Base-by-base conservation (phyloP, 2,888 invertebrate species). In the Kuschelorhynchus macadamiae region DNA sequence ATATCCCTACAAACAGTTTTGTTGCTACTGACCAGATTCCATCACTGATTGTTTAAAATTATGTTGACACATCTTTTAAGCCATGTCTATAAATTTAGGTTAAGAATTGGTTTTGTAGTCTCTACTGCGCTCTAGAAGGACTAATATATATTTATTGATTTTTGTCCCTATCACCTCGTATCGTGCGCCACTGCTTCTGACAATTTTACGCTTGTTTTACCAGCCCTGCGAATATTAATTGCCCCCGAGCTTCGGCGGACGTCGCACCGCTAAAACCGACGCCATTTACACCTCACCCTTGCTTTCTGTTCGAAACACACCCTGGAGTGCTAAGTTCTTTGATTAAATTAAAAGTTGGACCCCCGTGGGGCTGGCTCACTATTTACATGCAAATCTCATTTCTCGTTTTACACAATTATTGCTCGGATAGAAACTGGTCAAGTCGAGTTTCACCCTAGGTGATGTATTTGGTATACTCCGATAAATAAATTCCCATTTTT, bases 271-370 rank as follows among this genome's bases (percentile, higher is more conserved):
- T 73, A 77, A 79, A 79, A 80, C 81, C 81, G 78, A 79, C 81
- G 81, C 82, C 83, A 82, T 83, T 84, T 79, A 79, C 84, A 83
- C 83, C 82, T 83, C 81, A 75, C 75, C 77, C 74, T 77, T 75
- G 65, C 65, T 56, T 55, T 65, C 30, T 30, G 57, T 55, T 65
- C 81, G 79, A 79, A 83, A 82, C 82, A 82, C 81, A 81, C 83
- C 82, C 82, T 78, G 77, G 83, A 80, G 83, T 81, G 82, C 81
- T 82, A 84, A 83, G 81, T 84, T 83, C 83, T 83, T 84, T 85
- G 85, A 85, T 85, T 85, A 85, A 85, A 85, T 85, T 85, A 84
- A 84, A 85, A 84, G 82, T 84, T 84, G 81, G 65, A 76, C 74
- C 79, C 81, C 82, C 76, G 67, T 73, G 72, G 78, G 77, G 80